These are phyloP conservation scores for Drosophila setosimentum DNA, from an alignment of 2,888 invertebrate genomes.

Conservation along the genomic window DNA sequence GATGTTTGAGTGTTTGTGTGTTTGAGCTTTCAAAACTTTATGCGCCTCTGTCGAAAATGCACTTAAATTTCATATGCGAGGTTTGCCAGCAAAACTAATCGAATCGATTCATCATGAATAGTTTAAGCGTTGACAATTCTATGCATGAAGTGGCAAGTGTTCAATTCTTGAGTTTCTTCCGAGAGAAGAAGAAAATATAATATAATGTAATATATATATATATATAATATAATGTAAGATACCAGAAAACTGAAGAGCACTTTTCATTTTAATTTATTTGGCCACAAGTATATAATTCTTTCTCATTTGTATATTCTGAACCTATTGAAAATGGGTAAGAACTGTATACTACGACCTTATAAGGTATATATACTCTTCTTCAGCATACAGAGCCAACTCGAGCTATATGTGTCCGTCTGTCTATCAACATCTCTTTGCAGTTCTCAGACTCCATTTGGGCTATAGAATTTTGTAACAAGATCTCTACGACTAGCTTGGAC, in stretches of 20 bases:
- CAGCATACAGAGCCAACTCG: neutral
- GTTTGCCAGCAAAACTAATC: slow-evolving; percentile 25
- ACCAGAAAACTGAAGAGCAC: neutral
- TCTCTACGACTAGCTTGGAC: neutral
- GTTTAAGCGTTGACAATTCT: no score
- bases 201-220: no score
- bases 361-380: neutral
- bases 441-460: neutral
- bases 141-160: no score
- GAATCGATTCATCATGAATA: neutral
- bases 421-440: neutral
- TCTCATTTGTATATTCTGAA: neutral
- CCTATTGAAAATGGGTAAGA: neutral
- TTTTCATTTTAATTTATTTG: neutral
- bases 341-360: neutral
- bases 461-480: neutral
- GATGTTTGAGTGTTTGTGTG: slow-evolving; percentile 19
- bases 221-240: neutral
- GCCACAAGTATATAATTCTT: neutral
- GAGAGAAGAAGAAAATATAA: no score
- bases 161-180: no score
- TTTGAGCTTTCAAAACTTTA: slow-evolving; percentile 55
- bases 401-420: neutral
- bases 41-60: slow-evolving; percentile 61
- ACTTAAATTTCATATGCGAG: slow-evolving; percentile 57